Percentiles rank a stretch among this genome's conserved stretches.
phyloP scores from a whole-genome alignment of 2,888 invertebrate species.

The Megalurothrips usitatus region DNA sequence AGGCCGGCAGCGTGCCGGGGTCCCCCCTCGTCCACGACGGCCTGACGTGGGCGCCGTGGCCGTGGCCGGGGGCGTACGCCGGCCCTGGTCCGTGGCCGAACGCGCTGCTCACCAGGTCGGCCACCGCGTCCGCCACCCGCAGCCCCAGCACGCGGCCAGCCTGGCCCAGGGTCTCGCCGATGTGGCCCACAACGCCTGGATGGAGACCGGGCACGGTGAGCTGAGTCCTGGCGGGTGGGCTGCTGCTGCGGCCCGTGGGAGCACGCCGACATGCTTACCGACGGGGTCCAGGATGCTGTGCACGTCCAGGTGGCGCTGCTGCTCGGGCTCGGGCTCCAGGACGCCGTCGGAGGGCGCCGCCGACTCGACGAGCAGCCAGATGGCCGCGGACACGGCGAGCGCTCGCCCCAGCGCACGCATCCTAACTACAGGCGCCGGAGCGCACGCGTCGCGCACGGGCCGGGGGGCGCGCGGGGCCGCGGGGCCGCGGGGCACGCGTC shows the following conservation, averaged over 20 bases:
- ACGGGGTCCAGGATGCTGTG: slow-evolving; percentile 29
- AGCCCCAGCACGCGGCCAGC: slow-evolving; percentile 32
- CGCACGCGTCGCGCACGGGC: neutral
- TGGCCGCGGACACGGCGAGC: slow-evolving; percentile 20
- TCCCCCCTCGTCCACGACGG: neutral
- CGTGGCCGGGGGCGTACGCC: neutral
- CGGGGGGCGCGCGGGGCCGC: neutral
- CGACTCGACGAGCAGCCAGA: slow-evolving; percentile 9
- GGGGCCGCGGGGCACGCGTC: neutral
- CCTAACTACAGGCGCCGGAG: neutral
- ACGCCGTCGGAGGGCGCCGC: slow-evolving; percentile 9
- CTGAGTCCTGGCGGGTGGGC: too few species aligned
- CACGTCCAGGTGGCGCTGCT: slow-evolving; percentile 8
- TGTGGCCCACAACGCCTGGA: slow-evolving; percentile 34
- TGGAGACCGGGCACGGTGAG: neutral
- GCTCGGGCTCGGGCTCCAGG: neutral
- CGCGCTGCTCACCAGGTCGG: slow-evolving; percentile 56
- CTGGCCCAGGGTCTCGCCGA: slow-evolving; percentile 32
- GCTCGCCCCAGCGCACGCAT: slow-evolving; percentile 7
- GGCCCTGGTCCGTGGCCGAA: slow-evolving; percentile 42
- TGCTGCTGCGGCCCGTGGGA: too few species aligned
- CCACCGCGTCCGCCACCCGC: slow-evolving; percentile 54
- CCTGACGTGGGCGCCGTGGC: neutral
- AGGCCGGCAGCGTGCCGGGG: slow-evolving; percentile 31
- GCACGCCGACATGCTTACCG: too few species aligned